These are phyloP conservation scores for Calliphora vomitoria DNA, from an alignment of 2,888 invertebrate species.

Conservation along the genomic window DNA sequence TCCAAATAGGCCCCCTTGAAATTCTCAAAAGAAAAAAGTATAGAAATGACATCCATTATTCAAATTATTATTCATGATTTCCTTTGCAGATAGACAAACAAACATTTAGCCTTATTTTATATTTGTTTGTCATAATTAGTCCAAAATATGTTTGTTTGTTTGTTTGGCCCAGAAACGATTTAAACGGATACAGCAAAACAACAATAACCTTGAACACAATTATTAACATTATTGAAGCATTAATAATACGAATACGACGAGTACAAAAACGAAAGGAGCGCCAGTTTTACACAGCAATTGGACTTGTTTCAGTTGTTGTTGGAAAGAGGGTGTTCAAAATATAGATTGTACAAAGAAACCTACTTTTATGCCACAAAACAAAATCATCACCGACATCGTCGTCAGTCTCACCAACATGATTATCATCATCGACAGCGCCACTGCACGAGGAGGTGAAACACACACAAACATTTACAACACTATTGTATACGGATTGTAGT, in stretches of 20 bases:
- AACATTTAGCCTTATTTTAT: conserved; percentile 6
- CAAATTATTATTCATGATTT: not conserved
- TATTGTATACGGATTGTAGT: not conserved
- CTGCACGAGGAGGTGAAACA: not conserved
- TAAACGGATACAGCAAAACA: conserved; percentile 62
- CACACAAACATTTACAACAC: conserved; percentile 15
- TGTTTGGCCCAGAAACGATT: conserved; percentile 67
- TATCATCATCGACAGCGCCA: conserved; percentile 43
- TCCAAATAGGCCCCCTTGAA: too few relatives aligned
- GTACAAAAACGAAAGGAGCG: conserved; percentile 31
- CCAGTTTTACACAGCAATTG: conserved; percentile 31
- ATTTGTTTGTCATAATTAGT: conserved; percentile 38
- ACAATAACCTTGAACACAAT: conserved; percentile 68
- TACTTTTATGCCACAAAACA: conserved; percentile 36
- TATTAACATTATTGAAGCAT: conserved; percentile 65
- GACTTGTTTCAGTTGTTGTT: conserved; percentile 52
- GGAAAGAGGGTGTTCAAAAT: conserved; percentile 26
- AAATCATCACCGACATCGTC: conserved; percentile 1
- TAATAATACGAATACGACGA: conserved; percentile 52
- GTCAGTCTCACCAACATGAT: conserved; percentile 50
- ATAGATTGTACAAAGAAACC: conserved; percentile 22
- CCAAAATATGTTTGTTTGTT: conserved; percentile 43
- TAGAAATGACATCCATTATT: not conserved
- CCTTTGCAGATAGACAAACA: not conserved
- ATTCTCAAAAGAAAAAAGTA: too few relatives aligned